Conservation (phyloP, 2,888 invertebrate genomes). For the Cloeon dipterum region DNA sequence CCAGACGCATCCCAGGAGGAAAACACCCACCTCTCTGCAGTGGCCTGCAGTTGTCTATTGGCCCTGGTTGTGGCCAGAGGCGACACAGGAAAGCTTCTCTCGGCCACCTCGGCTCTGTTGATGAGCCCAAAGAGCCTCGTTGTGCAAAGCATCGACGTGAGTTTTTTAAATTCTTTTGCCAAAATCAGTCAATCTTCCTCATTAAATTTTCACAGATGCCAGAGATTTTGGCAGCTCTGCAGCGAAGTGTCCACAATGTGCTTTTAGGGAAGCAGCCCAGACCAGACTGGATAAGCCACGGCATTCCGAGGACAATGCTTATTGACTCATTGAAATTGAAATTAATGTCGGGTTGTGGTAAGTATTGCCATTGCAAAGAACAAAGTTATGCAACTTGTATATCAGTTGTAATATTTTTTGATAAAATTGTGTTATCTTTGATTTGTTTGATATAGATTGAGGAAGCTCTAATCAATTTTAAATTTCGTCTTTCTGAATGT, state of each 20-base stretch:
- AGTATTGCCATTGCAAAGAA: no score
- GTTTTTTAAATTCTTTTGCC: no score
- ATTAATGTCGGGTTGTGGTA: no score
- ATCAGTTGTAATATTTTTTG: no score
- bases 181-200: no score
- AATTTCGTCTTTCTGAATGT: no score
- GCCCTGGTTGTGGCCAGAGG: constrained; percentile 83
- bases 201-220: constrained; percentile 64
- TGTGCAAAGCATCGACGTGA: constrained; percentile 56
- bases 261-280: constrained; percentile 60
- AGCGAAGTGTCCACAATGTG: constrained; percentile 73
- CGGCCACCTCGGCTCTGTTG: constrained; percentile 64
- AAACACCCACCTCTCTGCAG: constrained; percentile 67
- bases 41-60: constrained; percentile 78
- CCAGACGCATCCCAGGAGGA: constrained; percentile 33
- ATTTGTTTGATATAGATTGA: no score
- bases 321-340: constrained; percentile 33
- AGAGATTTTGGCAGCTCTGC: constrained; percentile 57
- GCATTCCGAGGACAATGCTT: constrained; percentile 55
- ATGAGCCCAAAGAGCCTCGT: constrained; percentile 62
- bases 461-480: no score
- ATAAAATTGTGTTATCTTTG: no score
- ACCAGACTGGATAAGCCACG: constrained; percentile 75
- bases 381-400: no score
- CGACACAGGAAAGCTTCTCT: constrained; percentile 72